Percentiles rank a stretch among this genome's conserved stretches.
phyloP scores from a whole-genome alignment of 2,113 vertebrate species.

The Haplochromis vanheusdeni region DNA sequence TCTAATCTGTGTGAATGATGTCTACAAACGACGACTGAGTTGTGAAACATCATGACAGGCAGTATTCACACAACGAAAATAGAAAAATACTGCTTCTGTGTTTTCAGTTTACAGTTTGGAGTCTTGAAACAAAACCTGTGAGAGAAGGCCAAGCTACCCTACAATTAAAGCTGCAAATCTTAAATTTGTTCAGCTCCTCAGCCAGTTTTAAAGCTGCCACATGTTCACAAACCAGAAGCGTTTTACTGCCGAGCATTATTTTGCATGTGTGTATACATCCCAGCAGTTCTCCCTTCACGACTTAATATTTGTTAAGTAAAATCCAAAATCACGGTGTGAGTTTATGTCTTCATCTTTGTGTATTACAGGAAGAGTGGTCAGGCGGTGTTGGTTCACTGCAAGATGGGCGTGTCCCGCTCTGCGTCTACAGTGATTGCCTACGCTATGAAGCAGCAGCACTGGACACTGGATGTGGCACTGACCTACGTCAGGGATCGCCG shows the following conservation, averaged over 20 bases:
- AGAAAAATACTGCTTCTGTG: background rate
- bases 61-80: background rate
- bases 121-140: background rate
- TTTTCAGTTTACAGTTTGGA: background rate
- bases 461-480: constrained; percentile 79
- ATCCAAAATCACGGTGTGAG: background rate
- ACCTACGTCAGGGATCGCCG: constrained; percentile 75
- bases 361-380: constrained; percentile 71
- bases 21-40: background rate
- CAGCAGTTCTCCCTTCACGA: background rate
- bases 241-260: background rate
- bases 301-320: background rate
- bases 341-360: background rate
- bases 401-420: constrained; percentile 94
- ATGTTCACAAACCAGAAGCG: background rate
- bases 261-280: background rate
- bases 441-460: constrained; percentile 87
- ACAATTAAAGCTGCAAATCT: background rate
- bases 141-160: background rate
- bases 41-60: background rate
- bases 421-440: constrained; percentile 89
- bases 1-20: background rate
- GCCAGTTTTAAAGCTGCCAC: background rate
- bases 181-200: background rate
- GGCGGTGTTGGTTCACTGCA: constrained; percentile 87